These are phyloP conservation scores for Turritopsis dohrnii DNA, from an alignment of 30 jellyfish, hydroid and myxozoan genomes.

Conservation along the genomic window DNA sequence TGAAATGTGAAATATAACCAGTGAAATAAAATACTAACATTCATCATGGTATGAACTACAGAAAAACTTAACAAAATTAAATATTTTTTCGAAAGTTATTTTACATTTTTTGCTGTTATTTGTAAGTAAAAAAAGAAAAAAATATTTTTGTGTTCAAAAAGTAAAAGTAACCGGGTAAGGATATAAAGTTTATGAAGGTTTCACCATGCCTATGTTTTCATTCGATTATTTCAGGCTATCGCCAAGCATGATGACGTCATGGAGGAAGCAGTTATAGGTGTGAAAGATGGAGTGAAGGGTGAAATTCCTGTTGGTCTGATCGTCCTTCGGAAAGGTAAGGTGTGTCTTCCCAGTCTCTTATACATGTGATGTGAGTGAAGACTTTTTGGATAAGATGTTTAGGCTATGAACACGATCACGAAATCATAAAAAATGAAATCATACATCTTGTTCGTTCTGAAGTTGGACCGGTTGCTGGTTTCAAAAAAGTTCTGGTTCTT, in stretches of 20 bases:
- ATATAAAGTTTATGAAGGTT: background rate
- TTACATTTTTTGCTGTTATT: too few species aligned
- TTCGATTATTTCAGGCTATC: constrained; percentile 53
- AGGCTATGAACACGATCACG: constrained; percentile 54
- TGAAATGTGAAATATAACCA: too few species aligned
- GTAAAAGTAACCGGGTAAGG: too few species aligned
- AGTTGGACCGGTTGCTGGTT: constrained; percentile 86
- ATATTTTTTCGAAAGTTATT: too few species aligned
- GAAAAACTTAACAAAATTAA: too few species aligned
- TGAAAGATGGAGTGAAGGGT: constrained; percentile 73
- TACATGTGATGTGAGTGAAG: too few species aligned
- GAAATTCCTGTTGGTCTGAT: constrained; percentile 79
- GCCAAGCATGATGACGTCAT: constrained; percentile 71
- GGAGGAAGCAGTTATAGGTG: constrained; percentile 88
- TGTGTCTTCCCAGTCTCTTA: background rate
- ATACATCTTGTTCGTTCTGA: constrained; percentile 63
- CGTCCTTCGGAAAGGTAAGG: constrained; percentile 66
- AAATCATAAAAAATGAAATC: constrained; percentile 56
- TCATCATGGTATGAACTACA: too few species aligned
- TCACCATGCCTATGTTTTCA: background rate
- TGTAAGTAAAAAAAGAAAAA: too few species aligned
- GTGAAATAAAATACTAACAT: too few species aligned
- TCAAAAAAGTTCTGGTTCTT: constrained; percentile 57
- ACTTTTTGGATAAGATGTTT: too few species aligned
- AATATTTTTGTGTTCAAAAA: too few species aligned